phyloP scores from a whole-genome alignment of 1,140 invertebrate genomes.

The Frieseomelitta varia region DNA sequence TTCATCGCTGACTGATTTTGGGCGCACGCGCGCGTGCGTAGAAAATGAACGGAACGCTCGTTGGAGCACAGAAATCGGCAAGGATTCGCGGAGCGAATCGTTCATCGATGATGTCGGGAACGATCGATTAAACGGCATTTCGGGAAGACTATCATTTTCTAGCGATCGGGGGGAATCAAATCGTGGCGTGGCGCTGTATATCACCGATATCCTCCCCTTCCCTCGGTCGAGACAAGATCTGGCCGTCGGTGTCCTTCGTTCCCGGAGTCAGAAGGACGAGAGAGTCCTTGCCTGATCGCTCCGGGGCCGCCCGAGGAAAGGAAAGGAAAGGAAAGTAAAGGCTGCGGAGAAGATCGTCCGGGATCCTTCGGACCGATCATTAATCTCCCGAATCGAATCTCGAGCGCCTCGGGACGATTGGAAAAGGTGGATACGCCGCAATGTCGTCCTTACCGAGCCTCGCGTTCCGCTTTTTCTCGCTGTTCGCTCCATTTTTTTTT shows the following conservation, averaged over 20 bases:
- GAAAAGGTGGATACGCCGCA: constrained; percentile 55
- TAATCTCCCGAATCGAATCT: constrained; percentile 70
- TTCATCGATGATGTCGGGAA: background rate
- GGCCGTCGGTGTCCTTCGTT: constrained; percentile 55
- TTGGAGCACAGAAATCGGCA: background rate
- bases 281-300: constrained; percentile 48
- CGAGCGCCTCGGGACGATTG: constrained; percentile 66
- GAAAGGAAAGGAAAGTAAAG: background rate
- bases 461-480: constrained; percentile 23
- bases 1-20: background rate
- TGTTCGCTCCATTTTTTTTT: background rate
- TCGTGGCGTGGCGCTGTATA: constrained; percentile 38
- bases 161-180: constrained; percentile 44
- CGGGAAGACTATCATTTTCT: constrained; percentile 50
- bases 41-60: too few species aligned
- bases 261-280: constrained; percentile 51
- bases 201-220: constrained; percentile 41
- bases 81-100: background rate
- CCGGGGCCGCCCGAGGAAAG: constrained; percentile 21
- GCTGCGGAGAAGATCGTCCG: constrained; percentile 39
- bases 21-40: too few species aligned
- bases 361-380: constrained; percentile 61
- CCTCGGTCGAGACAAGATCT: constrained; percentile 54
- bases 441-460: constrained; percentile 15
- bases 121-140: constrained; percentile 31